Evolutionary conservation across 2,797 vertebrate genomes (phyloP), one percentile per base, ranked within the genome.

Genomic region (Parotocinclus haroldoi): DNA sequence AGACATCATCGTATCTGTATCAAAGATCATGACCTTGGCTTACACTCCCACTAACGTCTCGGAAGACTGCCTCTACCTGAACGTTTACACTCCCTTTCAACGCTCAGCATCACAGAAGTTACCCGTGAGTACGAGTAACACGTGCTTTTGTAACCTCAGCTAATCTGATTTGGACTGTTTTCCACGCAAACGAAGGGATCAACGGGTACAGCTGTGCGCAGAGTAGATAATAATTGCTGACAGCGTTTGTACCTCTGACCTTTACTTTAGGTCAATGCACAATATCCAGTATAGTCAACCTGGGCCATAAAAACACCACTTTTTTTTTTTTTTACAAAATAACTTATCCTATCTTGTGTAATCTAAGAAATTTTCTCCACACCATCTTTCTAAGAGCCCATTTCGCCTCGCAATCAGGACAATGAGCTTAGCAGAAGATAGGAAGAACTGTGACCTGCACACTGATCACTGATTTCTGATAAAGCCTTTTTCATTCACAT

Each of bases 61-160:
- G n/a, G 90, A 92, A 63, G 88, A 92, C 79, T 92, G 90, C 38
- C 85, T 92, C 54, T 91, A 91, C 78, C 85, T 92, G 54, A 89
- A 92, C 57, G 83, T 91, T 57, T 91, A 87, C 78, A 85, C 84
- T 27, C 87, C 88, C 60, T 84, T 82, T 42, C 80, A 78, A 58
- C 81, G 67, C 42, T 48, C 61, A 44, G 48, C 62, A 7, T 51
- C 59, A 42, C 60, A 73, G 27, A 78, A 78, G 67, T 49, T 79
- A 54, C 69, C 81, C 11, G 81, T 82, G 55, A 77, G 81, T 78
- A 66, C 10, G 44, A 45, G n/a, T 5, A 7, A 7, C 49, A 46
- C n/a, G 9, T 49, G 12, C 46, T 49, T n/a, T n/a, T 12, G 12
- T 13, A n/a, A n/a, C n/a, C n/a, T n/a, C 46, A 49, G 5, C 14